These are phyloP conservation scores for Morone chrysops DNA, from an alignment of 2,113 vertebrate genomes.

Conservation along the genomic window DNA sequence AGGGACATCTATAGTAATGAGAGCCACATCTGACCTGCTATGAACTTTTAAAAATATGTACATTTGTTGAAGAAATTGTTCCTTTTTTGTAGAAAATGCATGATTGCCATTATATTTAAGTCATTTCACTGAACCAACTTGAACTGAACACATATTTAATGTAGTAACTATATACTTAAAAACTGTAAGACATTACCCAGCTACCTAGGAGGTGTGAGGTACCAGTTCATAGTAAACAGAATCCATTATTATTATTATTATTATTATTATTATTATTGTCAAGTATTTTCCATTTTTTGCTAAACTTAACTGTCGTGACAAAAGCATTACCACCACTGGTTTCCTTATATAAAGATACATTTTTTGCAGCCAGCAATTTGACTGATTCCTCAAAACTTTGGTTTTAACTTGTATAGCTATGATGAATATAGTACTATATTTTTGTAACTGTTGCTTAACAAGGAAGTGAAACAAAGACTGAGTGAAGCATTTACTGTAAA, in stretches of 20 bases:
- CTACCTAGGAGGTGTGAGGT: neutral
- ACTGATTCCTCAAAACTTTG: neutral
- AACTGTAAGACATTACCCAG: neutral
- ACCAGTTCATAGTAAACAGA: neutral
- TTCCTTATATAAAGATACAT: neutral
- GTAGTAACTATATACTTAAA: neutral
- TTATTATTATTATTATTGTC: neutral
- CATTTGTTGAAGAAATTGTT: slow-evolving; percentile 14
- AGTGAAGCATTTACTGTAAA: neutral
- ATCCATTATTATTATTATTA: neutral
- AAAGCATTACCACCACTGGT: neutral
- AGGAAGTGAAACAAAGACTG: slow-evolving; percentile 10
- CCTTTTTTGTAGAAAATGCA: neutral
- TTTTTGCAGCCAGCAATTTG: neutral
- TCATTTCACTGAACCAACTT: slow-evolving; percentile 6
- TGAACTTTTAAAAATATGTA: neutral
- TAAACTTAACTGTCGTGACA: neutral
- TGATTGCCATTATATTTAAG: slow-evolving; percentile 4
- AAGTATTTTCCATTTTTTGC: neutral
- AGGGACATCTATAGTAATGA: neutral
- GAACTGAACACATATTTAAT: slow-evolving; percentile 25
- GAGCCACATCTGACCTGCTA: slow-evolving; percentile 19
- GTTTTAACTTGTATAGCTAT: neutral
- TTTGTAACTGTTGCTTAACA: slow-evolving; percentile 2
- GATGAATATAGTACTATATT: neutral